Conservation (phyloP, 1,140 invertebrate species). For the Lepidotrigona ventralis region DNA sequence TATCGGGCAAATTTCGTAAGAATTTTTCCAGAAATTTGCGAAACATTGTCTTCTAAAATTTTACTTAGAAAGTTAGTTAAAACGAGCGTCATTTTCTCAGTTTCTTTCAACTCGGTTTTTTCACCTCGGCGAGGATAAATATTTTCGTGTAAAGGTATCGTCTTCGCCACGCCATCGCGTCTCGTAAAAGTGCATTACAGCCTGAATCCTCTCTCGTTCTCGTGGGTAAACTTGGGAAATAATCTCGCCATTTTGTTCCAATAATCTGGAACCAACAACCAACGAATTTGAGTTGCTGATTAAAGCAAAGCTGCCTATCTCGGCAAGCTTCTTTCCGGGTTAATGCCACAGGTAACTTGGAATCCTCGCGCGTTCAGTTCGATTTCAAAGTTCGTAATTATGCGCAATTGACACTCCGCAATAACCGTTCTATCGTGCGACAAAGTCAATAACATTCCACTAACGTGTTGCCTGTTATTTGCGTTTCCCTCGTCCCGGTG, state of each 20-base stretch:
- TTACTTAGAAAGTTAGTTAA: background rate
- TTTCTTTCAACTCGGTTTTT: background rate
- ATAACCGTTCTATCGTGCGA: background rate
- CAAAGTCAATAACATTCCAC: background rate
- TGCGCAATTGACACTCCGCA: slow-evolving; percentile 7
- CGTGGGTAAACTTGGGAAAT: background rate
- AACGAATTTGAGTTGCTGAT: slow-evolving; percentile 14
- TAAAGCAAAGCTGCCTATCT: background rate
- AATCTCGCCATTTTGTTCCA: background rate
- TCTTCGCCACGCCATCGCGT: background rate
- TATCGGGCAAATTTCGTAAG: no score
- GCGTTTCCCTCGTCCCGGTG: background rate
- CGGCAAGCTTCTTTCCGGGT: background rate
- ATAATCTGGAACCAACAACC: background rate
- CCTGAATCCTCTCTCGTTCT: background rate
- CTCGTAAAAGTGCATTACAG: background rate
- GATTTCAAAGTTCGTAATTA: slow-evolving; percentile 29
- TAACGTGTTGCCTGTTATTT: slow-evolving; percentile 1
- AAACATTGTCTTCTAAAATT: background rate
- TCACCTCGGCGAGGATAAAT: background rate
- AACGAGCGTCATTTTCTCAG: background rate
- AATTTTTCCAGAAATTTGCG: background rate
- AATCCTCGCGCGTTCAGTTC: slow-evolving; percentile 14
- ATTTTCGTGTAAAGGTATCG: background rate
- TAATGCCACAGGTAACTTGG: background rate